Percentiles rank a stretch among this genome's conserved stretches.
phyloP scores from a whole-genome alignment of 1,140 invertebrate species.

The Drosophila malerkotliana region DNA sequence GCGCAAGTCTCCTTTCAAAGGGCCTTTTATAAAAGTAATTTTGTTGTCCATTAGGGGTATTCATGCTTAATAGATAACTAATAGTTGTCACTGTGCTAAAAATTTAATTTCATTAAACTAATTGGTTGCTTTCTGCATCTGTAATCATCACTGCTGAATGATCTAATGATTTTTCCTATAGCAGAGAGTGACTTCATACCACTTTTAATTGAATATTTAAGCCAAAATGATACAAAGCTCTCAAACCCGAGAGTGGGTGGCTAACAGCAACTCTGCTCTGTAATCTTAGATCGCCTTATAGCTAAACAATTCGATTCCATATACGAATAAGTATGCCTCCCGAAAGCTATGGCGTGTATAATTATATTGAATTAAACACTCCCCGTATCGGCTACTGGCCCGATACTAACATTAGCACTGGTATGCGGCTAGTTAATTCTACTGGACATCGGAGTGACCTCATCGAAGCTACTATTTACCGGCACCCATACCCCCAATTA shows the following conservation, averaged over 20 bases:
- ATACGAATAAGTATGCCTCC: neutral
- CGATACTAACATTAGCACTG: slow-evolving; percentile 49
- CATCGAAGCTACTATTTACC: slow-evolving; percentile 19
- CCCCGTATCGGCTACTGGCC: neutral
- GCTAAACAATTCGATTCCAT: neutral
- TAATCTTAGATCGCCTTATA: slow-evolving; percentile 4
- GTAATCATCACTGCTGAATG: neutral
- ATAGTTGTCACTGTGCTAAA: neutral
- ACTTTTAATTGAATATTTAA: neutral
- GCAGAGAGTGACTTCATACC: neutral
- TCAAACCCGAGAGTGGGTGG: slow-evolving; percentile 2
- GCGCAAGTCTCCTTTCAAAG: neutral
- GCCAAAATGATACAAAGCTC: neutral
- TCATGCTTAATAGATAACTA: too few relatives aligned
- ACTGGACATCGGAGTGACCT: slow-evolving; percentile 36
- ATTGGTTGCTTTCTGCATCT: neutral
- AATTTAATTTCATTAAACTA: slow-evolving; percentile 3
- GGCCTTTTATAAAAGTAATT: neutral
- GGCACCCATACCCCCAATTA: slow-evolving; percentile 6
- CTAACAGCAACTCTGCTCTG: neutral
- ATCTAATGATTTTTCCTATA: neutral
- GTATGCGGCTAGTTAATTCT: slow-evolving; percentile 46
- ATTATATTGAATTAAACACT: slow-evolving; percentile 18
- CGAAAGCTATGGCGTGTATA: slow-evolving; percentile 1
- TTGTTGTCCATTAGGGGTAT: neutral